Percentiles rank a stretch among this genome's conserved stretches.
These are phyloP conservation scores for Leptopilina boulardi DNA, from an alignment of 1,140 invertebrate genomes.

Conservation along the genomic window DNA sequence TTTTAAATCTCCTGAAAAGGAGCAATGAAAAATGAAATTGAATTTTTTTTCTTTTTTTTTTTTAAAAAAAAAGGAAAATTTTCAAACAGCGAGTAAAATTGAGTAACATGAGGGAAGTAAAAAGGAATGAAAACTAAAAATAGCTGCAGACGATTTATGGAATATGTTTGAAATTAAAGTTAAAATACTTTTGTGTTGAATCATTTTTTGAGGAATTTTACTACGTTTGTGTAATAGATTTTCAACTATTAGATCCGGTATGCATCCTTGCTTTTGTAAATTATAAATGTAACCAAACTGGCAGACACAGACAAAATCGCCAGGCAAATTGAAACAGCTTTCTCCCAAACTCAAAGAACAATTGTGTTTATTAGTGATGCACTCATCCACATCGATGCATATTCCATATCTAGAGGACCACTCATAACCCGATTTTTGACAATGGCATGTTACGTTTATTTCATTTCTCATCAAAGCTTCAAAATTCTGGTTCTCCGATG, in stretches of 20 bases:
- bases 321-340: slow-evolving; percentile 79
- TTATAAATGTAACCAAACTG: slow-evolving; percentile 73
- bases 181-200: not conserved
- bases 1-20: no score
- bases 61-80: no score
- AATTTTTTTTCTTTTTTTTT: no score
- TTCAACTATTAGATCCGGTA: not conserved
- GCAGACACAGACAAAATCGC: slow-evolving; percentile 76
- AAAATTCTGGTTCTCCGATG: slow-evolving; percentile 76
- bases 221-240: not conserved
- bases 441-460: slow-evolving; percentile 79
- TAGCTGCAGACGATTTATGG: not conserved
- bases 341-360: slow-evolving; percentile 71
- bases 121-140: not conserved
- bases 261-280: slow-evolving; percentile 55
- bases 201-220: not conserved
- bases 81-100: not conserved
- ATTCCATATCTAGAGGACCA: slow-evolving; percentile 79
- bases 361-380: slow-evolving; percentile 66
- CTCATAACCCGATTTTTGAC: slow-evolving; percentile 73
- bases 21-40: not conserved
- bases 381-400: slow-evolving; percentile 82
- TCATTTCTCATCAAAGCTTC: slow-evolving; percentile 74
- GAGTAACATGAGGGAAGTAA: not conserved
- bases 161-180: not conserved